Evolutionary conservation across 1,140 invertebrate genomes (phyloP), one percentile per base, ranked within the genome.

Genomic region (Anadara kagoshimensis): DNA sequence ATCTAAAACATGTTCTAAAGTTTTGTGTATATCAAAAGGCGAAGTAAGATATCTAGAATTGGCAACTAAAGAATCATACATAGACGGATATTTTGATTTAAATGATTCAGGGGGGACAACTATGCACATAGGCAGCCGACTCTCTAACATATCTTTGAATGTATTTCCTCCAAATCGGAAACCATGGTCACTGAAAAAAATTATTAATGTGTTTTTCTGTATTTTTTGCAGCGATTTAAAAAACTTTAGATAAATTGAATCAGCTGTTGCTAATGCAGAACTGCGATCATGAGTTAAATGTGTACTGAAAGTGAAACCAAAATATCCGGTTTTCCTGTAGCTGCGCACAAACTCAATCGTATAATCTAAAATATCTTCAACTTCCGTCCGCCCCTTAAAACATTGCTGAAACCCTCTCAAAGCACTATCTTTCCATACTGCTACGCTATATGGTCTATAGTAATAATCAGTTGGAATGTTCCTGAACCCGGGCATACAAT

Each of bases 171-270:
- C 96, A 90, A 94, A 97, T 26, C 97, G 88, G 81, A 97, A 93
- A 77, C 97, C 97, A 86, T 98, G 97, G 87, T 99, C 97, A 81
- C 95, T 97, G 77, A 97, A 90, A 22, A 97, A 92, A 36, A 98
- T 90, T 0, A 98, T 85, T 0, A 92, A 85, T 0, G 93, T 92
- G 76, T 92, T 88, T 45, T 91, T 87, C 3, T 91, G 78, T 11
- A 75, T 73, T 22, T 82, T 57, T 20, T 86, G 64, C 20, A 90
- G 65, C 0, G 63, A 54, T 51, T 68, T 61, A 10, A 90, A 84
- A 68, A 90, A 85, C 16, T 78, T 65, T 14, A 73, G 57, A 22
- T 87, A 77, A 2, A 85, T 79, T 20, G 66, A 45, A 73, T 90
- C 89, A 4, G 83, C 78, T 8, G 75, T 75, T 5, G 79, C 76